Evolutionary conservation across 2,888 invertebrate species (phyloP).

Genomic region (Cartodere bifasciata): DNA sequence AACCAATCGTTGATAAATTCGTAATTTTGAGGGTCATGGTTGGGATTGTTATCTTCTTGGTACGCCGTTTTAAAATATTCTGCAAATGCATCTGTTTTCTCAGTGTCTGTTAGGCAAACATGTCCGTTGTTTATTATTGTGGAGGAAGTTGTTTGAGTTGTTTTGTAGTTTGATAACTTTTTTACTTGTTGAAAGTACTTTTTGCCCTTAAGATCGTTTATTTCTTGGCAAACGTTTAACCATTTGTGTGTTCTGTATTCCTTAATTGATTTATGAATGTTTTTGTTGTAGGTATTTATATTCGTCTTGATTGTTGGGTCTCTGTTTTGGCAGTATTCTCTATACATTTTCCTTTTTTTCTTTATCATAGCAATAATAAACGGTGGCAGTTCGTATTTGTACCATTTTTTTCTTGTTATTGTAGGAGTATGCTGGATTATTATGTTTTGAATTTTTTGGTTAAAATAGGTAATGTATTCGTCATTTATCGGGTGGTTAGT

Average conservation of each 20-base stretch:
- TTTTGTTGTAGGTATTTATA: slow-evolving; percentile 3
- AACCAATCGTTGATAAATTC: neutral
- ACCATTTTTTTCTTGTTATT: no score
- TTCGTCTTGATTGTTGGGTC: slow-evolving; percentile 1
- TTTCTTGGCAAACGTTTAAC: no score
- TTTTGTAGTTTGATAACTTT: no score
- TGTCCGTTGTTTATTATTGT: neutral
- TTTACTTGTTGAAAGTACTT: no score
- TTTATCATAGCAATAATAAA: slow-evolving; percentile 1
- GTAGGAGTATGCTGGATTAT: no score
- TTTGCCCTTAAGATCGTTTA: no score
- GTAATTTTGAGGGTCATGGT: slow-evolving; percentile 1
- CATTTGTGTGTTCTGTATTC: slow-evolving; percentile 2
- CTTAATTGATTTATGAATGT: slow-evolving; percentile 1
- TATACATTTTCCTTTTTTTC: slow-evolving; percentile 3
- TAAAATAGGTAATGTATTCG: no score
- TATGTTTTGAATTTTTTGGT: no score
- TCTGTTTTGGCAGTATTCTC: neutral
- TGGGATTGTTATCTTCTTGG: slow-evolving; percentile 5
- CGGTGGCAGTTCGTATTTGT: slow-evolving; percentile 1
- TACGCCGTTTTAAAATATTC: slow-evolving; percentile 6
- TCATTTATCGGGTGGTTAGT: no score
- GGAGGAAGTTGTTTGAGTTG: no score
- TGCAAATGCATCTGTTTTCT: slow-evolving; percentile 3
- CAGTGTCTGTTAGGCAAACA: neutral